Conservation (phyloP, 1,140 invertebrate genomes). For the Aphaenogaster rudis region DNA sequence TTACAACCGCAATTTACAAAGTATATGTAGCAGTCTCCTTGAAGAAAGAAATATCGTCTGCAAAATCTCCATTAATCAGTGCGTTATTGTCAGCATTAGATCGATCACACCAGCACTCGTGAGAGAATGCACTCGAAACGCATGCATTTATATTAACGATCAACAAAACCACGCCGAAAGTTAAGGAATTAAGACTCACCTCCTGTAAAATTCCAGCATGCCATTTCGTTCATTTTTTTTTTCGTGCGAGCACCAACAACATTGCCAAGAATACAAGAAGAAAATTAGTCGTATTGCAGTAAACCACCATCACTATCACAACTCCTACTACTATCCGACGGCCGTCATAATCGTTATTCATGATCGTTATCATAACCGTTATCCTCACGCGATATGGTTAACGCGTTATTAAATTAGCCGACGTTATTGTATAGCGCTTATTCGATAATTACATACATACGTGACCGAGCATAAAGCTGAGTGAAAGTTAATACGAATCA, state of each 20-base stretch:
- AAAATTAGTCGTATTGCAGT: slow-evolving; percentile 84
- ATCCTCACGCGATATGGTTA: slow-evolving; percentile 50
- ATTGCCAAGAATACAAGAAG: slow-evolving; percentile 87
- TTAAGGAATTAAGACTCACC: slow-evolving; percentile 84
- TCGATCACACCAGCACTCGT: slow-evolving; percentile 17
- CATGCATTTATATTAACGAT: slow-evolving; percentile 54
- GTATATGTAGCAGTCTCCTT: neutral
- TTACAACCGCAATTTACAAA: neutral
- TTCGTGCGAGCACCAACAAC: slow-evolving; percentile 87
- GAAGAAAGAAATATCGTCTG: slow-evolving; percentile 6
- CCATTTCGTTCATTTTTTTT: slow-evolving; percentile 85
- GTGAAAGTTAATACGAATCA: slow-evolving; percentile 32
- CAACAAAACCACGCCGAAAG: slow-evolving; percentile 67
- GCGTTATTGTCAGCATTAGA: slow-evolving; percentile 10
- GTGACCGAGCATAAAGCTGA: neutral
- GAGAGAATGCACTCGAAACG: slow-evolving; percentile 21
- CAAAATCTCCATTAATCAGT: slow-evolving; percentile 33
- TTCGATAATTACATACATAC: slow-evolving; percentile 27
- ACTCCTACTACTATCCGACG: slow-evolving; percentile 35
- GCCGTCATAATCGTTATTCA: slow-evolving; percentile 52
- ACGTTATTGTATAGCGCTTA: slow-evolving; percentile 60
- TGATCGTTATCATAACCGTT: slow-evolving; percentile 58
- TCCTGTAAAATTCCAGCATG: slow-evolving; percentile 86
- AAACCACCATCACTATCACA: slow-evolving; percentile 82
- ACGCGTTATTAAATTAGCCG: slow-evolving; percentile 66